Percentiles rank a stretch among this genome's conserved stretches.
Evolutionary conservation across 2,888 invertebrate species (phyloP).

Genomic region (Ormyrus nitidulus): DNA sequence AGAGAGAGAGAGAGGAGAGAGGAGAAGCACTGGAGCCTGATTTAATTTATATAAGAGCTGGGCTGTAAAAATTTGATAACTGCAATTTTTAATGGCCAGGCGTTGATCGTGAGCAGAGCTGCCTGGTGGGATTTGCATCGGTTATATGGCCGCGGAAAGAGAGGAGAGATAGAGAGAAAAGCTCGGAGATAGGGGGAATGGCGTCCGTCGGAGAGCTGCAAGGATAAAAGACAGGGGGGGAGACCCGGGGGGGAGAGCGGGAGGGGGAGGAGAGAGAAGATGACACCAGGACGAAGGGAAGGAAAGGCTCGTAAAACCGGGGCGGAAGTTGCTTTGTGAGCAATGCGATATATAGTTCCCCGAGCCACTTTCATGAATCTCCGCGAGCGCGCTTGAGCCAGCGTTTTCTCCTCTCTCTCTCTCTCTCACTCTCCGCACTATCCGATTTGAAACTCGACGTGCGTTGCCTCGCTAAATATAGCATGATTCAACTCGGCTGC

Average conservation of each 20-base stretch:
- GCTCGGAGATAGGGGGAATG: conserved; percentile 50
- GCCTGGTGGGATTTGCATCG: conserved; percentile 61
- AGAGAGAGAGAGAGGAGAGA: not conserved
- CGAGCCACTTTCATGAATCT: conserved; percentile 55
- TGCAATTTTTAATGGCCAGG: conserved; percentile 56
- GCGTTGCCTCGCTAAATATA: conserved; percentile 51
- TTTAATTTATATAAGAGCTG: conserved; percentile 58
- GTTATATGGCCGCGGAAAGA: conserved; percentile 49
- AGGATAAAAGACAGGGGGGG: conserved; percentile 40
- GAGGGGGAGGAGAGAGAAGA: conserved; percentile 48
- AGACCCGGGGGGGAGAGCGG: not conserved
- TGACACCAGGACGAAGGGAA: conserved; percentile 57
- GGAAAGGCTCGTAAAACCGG: conserved; percentile 60
- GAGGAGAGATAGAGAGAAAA: conserved; percentile 21
- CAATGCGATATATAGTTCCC: conserved; percentile 48
- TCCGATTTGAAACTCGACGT: conserved; percentile 49
- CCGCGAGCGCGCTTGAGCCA: conserved; percentile 37
- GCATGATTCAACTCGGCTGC: conserved; percentile 32
- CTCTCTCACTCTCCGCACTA: conserved; percentile 25
- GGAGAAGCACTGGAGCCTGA: conserved; percentile 45
- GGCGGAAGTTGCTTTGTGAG: conserved; percentile 60
- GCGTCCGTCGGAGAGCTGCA: conserved; percentile 54
- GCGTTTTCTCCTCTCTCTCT: conserved; percentile 10
- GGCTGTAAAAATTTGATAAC: conserved; percentile 58
- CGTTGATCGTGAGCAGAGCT: conserved; percentile 49